These are phyloP conservation scores for Aphis gossypii DNA, from an alignment of 1,140 invertebrate species.

Conservation along the genomic window DNA sequence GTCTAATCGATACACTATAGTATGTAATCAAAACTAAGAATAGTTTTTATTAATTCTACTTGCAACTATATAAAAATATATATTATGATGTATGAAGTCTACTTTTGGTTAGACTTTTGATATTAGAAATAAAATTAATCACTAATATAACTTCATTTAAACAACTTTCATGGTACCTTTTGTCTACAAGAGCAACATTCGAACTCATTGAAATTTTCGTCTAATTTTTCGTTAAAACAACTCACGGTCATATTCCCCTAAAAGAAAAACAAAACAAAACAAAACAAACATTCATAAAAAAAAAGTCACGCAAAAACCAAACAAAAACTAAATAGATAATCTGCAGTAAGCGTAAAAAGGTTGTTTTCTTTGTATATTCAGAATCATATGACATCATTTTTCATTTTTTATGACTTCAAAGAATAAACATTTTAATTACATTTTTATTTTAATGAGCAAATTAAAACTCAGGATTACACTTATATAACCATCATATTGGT, in stretches of 20 bases:
- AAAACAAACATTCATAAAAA: constrained; percentile 53
- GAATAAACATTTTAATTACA: neutral
- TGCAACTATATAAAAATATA: constrained; percentile 4
- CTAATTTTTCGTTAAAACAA: constrained; percentile 72
- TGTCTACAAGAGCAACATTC: constrained; percentile 95
- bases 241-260: constrained; percentile 65
- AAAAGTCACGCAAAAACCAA: constrained; percentile 42
- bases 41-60: constrained; percentile 3
- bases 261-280: constrained; percentile 62
- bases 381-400: neutral
- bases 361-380: neutral
- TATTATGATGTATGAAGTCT: constrained; percentile 17
- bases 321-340: constrained; percentile 42
- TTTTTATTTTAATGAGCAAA: neutral
- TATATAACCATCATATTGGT: neutral
- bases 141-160: constrained; percentile 60
- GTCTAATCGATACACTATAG: neutral
- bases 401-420: neutral
- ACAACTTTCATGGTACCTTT: constrained; percentile 73
- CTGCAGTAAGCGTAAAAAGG: constrained; percentile 20
- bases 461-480: neutral
- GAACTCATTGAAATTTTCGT: constrained; percentile 88
- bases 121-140: constrained; percentile 12
- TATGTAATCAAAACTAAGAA: neutral
- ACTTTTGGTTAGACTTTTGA: constrained; percentile 40